A percentile compares a stretch with the other conserved stretches of the same genome.
These are phyloP conservation scores for Epinephelus malabaricus DNA, from an alignment of 2,797 vertebrate species.

Conservation along the genomic window DNA sequence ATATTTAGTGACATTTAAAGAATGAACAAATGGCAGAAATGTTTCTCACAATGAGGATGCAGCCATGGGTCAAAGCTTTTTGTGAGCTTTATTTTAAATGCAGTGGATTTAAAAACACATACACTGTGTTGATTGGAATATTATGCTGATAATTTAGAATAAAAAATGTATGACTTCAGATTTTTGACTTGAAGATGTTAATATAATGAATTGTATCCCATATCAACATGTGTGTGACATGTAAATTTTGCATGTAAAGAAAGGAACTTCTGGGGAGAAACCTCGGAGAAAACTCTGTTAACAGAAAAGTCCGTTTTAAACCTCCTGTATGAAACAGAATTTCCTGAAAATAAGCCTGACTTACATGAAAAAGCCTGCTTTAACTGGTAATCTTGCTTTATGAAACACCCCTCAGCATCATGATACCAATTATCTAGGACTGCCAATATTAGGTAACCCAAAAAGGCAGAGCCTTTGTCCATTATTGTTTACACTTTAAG, in stretches of 20 bases:
- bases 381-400: neutral
- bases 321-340: neutral
- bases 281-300: neutral
- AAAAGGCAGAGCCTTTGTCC: neutral
- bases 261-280: too few relatives aligned
- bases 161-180: too few relatives aligned
- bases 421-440: neutral
- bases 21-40: neutral
- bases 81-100: too few relatives aligned
- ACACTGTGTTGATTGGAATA: too few relatives aligned
- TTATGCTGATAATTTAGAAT: too few relatives aligned
- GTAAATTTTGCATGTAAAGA: too few relatives aligned
- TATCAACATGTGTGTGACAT: too few relatives aligned
- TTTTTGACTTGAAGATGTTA: too few relatives aligned
- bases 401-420: neutral
- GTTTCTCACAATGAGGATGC: neutral
- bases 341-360: neutral
- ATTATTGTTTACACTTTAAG: too few relatives aligned
- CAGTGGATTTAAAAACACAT: too few relatives aligned
- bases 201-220: too few relatives aligned
- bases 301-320: neutral
- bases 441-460: neutral
- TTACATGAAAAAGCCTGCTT: neutral
- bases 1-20: neutral
- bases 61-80: too few relatives aligned